phyloP scores from a whole-genome alignment of 1,140 invertebrate genomes.

The Aphelenchoides fujianensis region DNA sequence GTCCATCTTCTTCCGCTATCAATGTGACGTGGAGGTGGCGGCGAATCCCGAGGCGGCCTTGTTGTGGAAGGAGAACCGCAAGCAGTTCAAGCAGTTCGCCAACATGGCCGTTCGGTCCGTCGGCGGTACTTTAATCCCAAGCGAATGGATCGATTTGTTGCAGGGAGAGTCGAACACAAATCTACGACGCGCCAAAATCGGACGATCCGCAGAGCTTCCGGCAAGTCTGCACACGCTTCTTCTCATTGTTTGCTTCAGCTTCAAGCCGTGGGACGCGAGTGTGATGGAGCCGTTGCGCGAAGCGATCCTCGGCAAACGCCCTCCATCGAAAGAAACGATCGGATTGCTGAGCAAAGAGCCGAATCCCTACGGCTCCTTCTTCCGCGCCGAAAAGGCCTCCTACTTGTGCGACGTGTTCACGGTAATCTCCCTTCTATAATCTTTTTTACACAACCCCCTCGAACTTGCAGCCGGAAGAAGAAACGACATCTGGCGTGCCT shows the following conservation, averaged over 20 bases:
- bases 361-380: conserved; percentile 19
- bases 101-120: conserved; percentile 10
- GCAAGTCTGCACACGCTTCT: not conserved
- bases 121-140: not conserved
- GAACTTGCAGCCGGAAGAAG: not conserved
- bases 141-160: not conserved
- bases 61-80: conserved; percentile 16
- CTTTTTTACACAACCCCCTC: not conserved
- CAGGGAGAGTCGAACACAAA: conserved; percentile 21
- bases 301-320: not conserved
- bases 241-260: not conserved
- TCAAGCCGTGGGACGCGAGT: conserved; percentile 18
- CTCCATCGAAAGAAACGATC: conserved; percentile 6
- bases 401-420: conserved; percentile 12
- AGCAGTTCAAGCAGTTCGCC: conserved; percentile 15
- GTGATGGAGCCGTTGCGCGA: conserved; percentile 11
- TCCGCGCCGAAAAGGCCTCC: conserved; percentile 5
- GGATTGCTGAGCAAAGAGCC: not conserved
- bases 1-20: conserved; percentile 22
- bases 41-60: conserved; percentile 20
- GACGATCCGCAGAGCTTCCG: conserved; percentile 14
- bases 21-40: conserved; percentile 14
- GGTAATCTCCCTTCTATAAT: not conserved
- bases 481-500: too few relatives aligned
- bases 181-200: conserved; percentile 17